phyloP scores from a whole-genome alignment of 2,888 invertebrate genomes.

The Pristionchus entomophagus region DNA sequence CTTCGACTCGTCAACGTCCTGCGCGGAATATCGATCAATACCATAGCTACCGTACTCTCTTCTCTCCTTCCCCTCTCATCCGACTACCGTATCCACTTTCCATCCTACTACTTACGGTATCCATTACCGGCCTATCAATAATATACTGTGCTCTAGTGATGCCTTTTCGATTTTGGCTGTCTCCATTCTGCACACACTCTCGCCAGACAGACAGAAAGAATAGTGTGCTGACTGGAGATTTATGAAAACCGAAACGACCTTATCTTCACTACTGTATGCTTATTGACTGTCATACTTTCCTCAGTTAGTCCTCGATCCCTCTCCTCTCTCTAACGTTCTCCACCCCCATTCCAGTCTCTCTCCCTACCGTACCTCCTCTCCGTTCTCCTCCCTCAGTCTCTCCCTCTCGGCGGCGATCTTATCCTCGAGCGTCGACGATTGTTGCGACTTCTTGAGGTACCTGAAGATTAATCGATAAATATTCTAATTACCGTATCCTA shows the following conservation, averaged over 20 bases:
- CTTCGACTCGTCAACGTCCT: constrained; percentile 47
- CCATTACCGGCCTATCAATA: background rate
- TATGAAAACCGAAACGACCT: no score
- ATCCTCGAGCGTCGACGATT: constrained; percentile 67
- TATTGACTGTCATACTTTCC: no score
- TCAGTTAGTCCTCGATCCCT: background rate
- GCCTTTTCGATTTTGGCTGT: no score
- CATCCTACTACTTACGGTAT: background rate
- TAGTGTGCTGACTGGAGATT: no score
- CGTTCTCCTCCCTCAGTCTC: constrained; percentile 45
- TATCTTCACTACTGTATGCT: no score
- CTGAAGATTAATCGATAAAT: no score
- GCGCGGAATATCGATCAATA: background rate
- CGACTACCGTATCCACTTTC: background rate
- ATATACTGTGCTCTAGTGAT: background rate
- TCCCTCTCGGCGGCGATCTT: constrained; percentile 68
- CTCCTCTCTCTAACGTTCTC: background rate
- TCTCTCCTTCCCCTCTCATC: background rate
- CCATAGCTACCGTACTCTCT: background rate
- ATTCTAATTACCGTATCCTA: no score
- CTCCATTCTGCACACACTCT: no score
- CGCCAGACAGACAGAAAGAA: no score
- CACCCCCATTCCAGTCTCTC: no score
- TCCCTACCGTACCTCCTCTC: constrained; percentile 37
- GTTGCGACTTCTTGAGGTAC: constrained; percentile 68